A percentile compares a stretch with the other conserved stretches of the same genome.
These are phyloP conservation scores for Lepidochrysops patricia DNA, from an alignment of 2,888 invertebrate species.

Conservation along the genomic window DNA sequence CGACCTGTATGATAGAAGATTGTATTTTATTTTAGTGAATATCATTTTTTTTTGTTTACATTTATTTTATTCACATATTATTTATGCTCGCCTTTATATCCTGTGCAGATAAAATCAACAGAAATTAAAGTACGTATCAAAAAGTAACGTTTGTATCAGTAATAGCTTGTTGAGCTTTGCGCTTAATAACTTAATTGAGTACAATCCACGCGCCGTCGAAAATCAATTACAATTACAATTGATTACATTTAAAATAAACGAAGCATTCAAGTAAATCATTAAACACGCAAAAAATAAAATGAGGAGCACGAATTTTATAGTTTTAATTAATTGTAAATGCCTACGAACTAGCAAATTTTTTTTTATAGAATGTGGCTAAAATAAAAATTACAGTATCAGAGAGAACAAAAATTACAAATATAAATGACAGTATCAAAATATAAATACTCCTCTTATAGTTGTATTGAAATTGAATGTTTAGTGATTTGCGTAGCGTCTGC, in stretches of 20 bases:
- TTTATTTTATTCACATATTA: no score
- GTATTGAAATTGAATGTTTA: background rate
- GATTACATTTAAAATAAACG: slow-evolving; percentile 1
- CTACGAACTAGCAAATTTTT: background rate
- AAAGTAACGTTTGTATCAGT: background rate
- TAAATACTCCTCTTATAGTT: no score
- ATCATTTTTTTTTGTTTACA: no score
- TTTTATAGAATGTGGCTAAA: no score
- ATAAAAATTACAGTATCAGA: no score
- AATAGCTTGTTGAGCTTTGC: background rate
- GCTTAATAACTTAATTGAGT: background rate
- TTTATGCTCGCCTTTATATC: no score
- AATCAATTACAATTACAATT: slow-evolving; percentile 5
- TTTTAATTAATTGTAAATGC: background rate
- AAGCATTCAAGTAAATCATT: slow-evolving; percentile 1
- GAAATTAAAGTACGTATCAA: background rate
- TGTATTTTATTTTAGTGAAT: no score
- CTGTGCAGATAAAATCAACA: no score
- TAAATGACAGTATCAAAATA: no score
- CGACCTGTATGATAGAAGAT: background rate
- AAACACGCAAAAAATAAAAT: background rate
- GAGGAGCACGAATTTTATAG: background rate
- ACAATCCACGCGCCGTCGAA: background rate
- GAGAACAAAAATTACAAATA: no score
- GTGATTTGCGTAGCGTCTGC: background rate